These are phyloP conservation scores for Remorina albescens DNA, from an alignment of 2,797 vertebrate species.

Conservation along the genomic window DNA sequence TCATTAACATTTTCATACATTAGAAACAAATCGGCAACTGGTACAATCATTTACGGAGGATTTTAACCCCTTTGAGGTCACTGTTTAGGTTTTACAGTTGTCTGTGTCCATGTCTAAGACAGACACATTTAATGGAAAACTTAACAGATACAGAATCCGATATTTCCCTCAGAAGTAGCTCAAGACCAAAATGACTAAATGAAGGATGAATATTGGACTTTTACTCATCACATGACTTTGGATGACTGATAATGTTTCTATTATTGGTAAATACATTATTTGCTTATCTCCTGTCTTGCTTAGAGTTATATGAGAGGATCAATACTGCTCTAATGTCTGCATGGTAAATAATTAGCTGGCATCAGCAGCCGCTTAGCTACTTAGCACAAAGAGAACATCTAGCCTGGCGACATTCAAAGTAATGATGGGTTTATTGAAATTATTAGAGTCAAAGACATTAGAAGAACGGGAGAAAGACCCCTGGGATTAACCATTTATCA, in stretches of 20 bases:
- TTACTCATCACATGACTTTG: background rate
- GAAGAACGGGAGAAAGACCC: background rate
- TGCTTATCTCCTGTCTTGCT: background rate
- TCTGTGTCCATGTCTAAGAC: background rate
- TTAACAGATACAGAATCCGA: background rate
- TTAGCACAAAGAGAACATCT: background rate
- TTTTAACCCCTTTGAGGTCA: background rate
- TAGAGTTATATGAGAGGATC: background rate
- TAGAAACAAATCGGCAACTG: no score
- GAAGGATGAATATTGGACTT: background rate
- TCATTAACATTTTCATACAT: no score
- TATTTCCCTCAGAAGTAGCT: background rate
- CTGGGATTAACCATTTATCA: background rate
- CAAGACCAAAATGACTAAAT: background rate
- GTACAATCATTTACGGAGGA: no score
- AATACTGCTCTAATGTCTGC: background rate
- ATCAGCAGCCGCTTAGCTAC: background rate
- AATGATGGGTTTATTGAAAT: background rate
- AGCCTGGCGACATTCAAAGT: background rate
- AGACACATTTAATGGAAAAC: background rate
- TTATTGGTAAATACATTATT: background rate
- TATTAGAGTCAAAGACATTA: background rate
- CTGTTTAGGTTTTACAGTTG: background rate
- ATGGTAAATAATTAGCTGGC: background rate
- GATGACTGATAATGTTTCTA: background rate